phyloP scores from a whole-genome alignment of 1,140 invertebrate genomes.

The Bombus fervidus region DNA sequence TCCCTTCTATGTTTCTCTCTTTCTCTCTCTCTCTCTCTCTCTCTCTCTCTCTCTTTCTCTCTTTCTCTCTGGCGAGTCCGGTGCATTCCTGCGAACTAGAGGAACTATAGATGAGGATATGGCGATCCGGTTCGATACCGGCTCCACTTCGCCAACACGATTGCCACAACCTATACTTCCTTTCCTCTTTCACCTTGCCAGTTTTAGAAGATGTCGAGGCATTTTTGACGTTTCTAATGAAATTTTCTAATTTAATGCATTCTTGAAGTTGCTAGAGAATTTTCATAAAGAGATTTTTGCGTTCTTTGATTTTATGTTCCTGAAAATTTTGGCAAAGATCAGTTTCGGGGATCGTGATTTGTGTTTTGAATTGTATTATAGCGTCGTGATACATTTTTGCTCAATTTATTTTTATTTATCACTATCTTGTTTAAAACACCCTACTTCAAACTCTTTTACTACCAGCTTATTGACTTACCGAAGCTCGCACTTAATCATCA shows the following conservation, averaged over 20 bases:
- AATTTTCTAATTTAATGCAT: background rate
- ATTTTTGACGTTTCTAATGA: background rate
- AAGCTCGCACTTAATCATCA: background rate
- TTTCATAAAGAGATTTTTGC: background rate
- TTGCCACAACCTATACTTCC: slow-evolving; percentile 12
- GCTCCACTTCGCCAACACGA: slow-evolving; percentile 1
- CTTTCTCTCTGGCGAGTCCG: background rate
- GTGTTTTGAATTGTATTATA: background rate
- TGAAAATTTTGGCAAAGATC: background rate
- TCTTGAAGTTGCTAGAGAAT: background rate
- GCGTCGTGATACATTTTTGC: too few relatives aligned
- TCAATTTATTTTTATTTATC: background rate
- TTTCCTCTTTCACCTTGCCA: background rate
- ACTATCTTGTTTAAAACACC: background rate
- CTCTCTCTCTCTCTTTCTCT: background rate
- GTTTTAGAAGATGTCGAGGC: background rate
- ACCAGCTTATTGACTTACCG: background rate
- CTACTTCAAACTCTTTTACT: background rate
- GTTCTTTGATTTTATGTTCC: background rate
- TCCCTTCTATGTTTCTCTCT: background rate
- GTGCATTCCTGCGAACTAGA: slow-evolving; percentile 43
- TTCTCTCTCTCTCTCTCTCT: background rate
- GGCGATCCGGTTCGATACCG: slow-evolving; percentile 9
- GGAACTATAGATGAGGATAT: slow-evolving; percentile 31
- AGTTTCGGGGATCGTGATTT: too few relatives aligned